Conservation (phyloP, 2,888 invertebrate species). For the Dynastes hyllus region DNA sequence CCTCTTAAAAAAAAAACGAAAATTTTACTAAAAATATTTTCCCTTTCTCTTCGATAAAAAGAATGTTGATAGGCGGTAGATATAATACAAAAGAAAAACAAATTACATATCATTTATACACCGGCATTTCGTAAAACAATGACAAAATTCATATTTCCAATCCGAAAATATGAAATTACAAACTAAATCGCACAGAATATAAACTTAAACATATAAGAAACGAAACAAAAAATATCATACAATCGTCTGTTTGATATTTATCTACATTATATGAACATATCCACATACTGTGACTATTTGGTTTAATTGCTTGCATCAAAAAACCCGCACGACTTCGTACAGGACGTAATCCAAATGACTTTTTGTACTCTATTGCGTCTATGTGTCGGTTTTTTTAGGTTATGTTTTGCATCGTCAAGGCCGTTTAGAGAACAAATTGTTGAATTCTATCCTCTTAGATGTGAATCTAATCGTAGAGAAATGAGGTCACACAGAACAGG, state of each 20-base stretch:
- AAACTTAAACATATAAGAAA: background rate
- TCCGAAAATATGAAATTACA: slow-evolving; percentile 49
- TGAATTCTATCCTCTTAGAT: no score
- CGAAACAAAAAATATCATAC: slow-evolving; percentile 21
- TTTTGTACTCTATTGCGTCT: background rate
- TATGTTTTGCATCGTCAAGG: no score
- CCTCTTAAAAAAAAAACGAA: no score
- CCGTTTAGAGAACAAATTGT: no score
- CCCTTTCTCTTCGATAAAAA: no score
- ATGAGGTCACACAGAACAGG: no score
- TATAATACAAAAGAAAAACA: no score
- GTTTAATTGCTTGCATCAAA: slow-evolving; percentile 16
- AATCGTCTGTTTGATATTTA: background rate
- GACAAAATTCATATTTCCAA: slow-evolving; percentile 51
- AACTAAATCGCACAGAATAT: background rate
- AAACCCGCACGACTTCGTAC: background rate
- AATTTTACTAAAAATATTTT: no score
- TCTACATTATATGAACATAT: no score
- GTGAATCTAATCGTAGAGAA: no score
- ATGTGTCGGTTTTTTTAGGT: background rate
- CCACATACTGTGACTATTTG: slow-evolving; percentile 21
- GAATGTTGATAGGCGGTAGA: no score
- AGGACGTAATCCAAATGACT: background rate
- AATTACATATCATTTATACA: background rate
- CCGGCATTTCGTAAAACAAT: background rate